Base-by-base conservation (phyloP, 2,888 invertebrate genomes). In the Acleris holmiana region DNA sequence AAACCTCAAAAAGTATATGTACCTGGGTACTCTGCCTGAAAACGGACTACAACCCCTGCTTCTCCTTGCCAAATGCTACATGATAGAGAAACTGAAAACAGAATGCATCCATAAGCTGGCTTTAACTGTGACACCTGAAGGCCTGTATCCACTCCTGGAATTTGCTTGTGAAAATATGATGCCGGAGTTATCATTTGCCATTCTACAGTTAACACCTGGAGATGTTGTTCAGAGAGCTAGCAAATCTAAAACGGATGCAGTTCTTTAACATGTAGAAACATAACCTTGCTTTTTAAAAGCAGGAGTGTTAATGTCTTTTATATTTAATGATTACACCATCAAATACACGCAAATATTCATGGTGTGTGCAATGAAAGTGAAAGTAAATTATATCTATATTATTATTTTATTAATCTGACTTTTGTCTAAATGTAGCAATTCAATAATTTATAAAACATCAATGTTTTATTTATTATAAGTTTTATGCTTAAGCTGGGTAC, bases 21-120 rank as follows among this genome's bases (percentile, higher is more conserved):
- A 86, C 63, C 68, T 84, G 19, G 77, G 76, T 21, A 73, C 51
- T 3, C 57, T 85, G 5, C 85, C 85, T 0, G 73, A 79, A 0
- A 62, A 60, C 0, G 84, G 79, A 0, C 61, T 85, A 47, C 77
- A 80, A 40, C 80, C 84, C 49, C 69, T 86, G 2, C 55, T 86
- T 49, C 68, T 84, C 0, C 68, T 85, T 1, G 77, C 85, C 1
- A 73, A 78, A 0, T 80, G 76, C 50, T 86, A 84, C 61, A 80
- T 83, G 72, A 85, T 86, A 75, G 78, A 80, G 6, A 82, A 81
- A 44, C 71, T 86, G 44, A 83, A 84, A 61, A 75, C 75, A 68
- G 77, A 72, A 55, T 85, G 86, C 66, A 77, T 83, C 6, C 73
- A 78, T 50, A 76, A 76, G 46, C 48, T 86, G n/a, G 74, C 81